Conservation (phyloP, 2,797 vertebrate genomes). For the Salarias fasciatus region DNA sequence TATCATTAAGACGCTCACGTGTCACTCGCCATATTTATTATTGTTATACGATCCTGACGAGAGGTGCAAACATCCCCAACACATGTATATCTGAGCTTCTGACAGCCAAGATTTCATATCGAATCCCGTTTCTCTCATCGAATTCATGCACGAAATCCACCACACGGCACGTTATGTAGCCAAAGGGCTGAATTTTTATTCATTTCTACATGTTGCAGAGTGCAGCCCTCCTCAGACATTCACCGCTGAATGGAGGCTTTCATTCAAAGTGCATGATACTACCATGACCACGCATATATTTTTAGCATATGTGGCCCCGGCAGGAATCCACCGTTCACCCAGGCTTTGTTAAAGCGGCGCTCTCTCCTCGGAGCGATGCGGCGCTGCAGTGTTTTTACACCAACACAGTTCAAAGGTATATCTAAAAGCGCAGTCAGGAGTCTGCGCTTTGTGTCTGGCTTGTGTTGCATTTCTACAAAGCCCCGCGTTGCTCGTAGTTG, state of each 20-base stretch:
- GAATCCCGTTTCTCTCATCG: background rate
- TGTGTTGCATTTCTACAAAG: background rate
- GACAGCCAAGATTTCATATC: background rate
- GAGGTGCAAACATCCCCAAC: background rate
- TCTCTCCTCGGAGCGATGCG: constrained; percentile 5
- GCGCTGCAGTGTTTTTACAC: constrained; percentile 14
- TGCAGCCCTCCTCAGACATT: constrained; percentile 18
- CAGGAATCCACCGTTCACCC: constrained; percentile 31
- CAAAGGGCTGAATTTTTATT: constrained; percentile 15
- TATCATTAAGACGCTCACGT: constrained; percentile 18
- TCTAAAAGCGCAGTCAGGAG: constrained; percentile 30
- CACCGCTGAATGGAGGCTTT: constrained; percentile 30
- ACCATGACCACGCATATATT: constrained; percentile 29
- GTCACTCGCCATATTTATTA: background rate
- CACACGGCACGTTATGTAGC: background rate
- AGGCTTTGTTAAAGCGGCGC: constrained; percentile 11
- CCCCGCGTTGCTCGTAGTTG: too few relatives aligned
- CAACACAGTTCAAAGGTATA: constrained; percentile 25
- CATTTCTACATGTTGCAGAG: constrained; percentile 12
- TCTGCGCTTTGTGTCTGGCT: constrained; percentile 1
- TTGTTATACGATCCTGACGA: background rate
- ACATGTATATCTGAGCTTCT: background rate
- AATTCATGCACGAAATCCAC: background rate
- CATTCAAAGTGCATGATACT: constrained; percentile 26
- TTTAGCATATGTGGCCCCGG: constrained; percentile 26